phyloP scores from a whole-genome alignment of 2,888 invertebrate genomes.

The Eumerus sabulonum region DNA sequence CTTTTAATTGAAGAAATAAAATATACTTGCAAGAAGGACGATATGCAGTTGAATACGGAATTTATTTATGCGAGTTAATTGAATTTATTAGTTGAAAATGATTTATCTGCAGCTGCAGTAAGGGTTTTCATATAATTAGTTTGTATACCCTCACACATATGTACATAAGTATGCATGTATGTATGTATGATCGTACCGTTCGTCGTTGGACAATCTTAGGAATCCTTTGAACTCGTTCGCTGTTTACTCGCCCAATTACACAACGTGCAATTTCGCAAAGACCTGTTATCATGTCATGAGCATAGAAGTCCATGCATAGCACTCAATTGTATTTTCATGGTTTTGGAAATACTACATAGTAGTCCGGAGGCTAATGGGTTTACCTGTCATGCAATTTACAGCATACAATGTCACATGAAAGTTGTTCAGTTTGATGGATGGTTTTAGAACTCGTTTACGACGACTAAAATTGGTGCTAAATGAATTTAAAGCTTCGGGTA shows the following conservation, averaged over 20 bases:
- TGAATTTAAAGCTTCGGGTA: too few relatives aligned
- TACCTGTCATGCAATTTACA: conserved; percentile 3
- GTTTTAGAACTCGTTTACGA: too few relatives aligned
- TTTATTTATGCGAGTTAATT: conserved; percentile 59
- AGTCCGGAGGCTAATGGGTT: neutral
- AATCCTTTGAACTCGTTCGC: neutral
- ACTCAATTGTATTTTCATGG: conserved; percentile 17
- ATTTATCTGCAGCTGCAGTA: conserved; percentile 56
- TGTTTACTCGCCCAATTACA: conserved; percentile 8
- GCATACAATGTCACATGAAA: neutral
- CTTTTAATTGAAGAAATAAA: conserved; percentile 64
- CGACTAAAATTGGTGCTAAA: too few relatives aligned
- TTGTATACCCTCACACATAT: neutral
- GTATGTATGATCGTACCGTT: too few relatives aligned
- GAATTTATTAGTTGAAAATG: conserved; percentile 61
- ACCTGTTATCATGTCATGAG: conserved; percentile 8
- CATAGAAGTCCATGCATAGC: conserved; percentile 16
- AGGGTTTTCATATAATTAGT: neutral
- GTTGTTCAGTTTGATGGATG: too few relatives aligned
- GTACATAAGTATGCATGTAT: too few relatives aligned
- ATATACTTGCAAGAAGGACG: neutral
- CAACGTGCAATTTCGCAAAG: conserved; percentile 1
- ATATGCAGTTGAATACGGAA: conserved; percentile 51
- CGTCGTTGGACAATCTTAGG: neutral
- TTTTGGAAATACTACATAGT: neutral